Percentiles rank a stretch among this genome's conserved stretches.
Evolutionary conservation across 1,140 invertebrate species (phyloP).

Genomic region (Macrobrachium nipponense): DNA sequence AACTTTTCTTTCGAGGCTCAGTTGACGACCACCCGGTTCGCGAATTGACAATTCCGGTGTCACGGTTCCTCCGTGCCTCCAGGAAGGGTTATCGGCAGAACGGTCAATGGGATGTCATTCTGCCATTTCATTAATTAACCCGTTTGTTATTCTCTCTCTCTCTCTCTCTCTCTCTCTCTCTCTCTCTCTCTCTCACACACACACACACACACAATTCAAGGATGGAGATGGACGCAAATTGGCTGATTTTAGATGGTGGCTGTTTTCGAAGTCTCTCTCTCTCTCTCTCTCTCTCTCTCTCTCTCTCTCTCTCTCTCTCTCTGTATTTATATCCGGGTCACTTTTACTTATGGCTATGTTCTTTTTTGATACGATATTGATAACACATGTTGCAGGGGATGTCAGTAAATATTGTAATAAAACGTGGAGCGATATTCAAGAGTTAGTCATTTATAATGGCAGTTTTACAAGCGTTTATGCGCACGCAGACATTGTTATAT

Average conservation of each 20-base stretch:
- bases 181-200: constrained; percentile 22
- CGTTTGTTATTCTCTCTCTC: constrained; percentile 2
- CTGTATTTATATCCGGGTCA: background rate
- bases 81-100: no score
- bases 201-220: background rate
- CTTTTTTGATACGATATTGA: background rate
- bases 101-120: background rate
- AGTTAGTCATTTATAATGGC: no score
- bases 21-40: no score
- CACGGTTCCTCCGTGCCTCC: no score
- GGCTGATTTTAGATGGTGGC: background rate
- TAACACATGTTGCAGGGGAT: background rate
- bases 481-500: no score
- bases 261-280: background rate
- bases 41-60: no score
- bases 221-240: background rate
- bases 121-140: no score
- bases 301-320: constrained; percentile 18
- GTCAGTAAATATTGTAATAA: no score
- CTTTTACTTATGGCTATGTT: background rate
- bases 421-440: no score
- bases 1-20: no score
- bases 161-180: constrained; percentile 29
- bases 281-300: constrained; percentile 15
- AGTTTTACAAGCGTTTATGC: no score